Conservation (phyloP, 2,888 invertebrate genomes). For the Scelioninae gen. 1 region DNA sequence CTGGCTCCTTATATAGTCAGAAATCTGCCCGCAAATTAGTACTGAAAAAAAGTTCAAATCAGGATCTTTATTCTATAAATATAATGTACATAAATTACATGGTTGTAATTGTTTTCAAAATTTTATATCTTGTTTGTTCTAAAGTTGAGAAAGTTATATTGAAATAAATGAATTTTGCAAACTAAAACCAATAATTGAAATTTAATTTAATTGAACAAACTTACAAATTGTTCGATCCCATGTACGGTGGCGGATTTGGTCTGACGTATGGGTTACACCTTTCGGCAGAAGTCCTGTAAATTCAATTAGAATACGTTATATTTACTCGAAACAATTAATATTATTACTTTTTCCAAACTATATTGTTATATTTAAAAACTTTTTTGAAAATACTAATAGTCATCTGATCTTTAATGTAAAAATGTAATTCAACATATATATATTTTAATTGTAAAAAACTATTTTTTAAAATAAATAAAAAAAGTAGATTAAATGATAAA, state of each 20-base stretch:
- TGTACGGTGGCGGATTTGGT: constrained; percentile 87
- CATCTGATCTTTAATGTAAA: too few relatives aligned
- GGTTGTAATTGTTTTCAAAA: neutral
- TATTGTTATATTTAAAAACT: too few relatives aligned
- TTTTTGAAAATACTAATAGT: too few relatives aligned
- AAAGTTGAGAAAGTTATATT: neutral
- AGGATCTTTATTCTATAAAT: neutral
- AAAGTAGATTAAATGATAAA: too few relatives aligned
- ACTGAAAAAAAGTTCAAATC: constrained; percentile 71
- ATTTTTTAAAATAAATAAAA: too few relatives aligned
- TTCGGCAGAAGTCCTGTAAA: constrained; percentile 78
- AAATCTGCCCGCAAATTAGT: constrained; percentile 84
- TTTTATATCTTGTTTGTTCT: neutral
- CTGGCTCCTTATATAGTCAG: constrained; percentile 86
- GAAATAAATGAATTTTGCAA: neutral
- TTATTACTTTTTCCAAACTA: too few relatives aligned
- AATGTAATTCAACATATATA: too few relatives aligned
- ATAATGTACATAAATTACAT: too few relatives aligned
- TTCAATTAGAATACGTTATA: constrained; percentile 63
- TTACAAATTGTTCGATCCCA: constrained; percentile 85
- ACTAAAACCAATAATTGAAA: neutral
- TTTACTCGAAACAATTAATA: neutral
- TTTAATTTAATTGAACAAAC: neutral
- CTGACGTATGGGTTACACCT: constrained; percentile 83
- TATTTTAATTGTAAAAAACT: too few relatives aligned